Evolutionary conservation across 2,888 invertebrate species (phyloP).

Genomic region (Axea sp.): DNA sequence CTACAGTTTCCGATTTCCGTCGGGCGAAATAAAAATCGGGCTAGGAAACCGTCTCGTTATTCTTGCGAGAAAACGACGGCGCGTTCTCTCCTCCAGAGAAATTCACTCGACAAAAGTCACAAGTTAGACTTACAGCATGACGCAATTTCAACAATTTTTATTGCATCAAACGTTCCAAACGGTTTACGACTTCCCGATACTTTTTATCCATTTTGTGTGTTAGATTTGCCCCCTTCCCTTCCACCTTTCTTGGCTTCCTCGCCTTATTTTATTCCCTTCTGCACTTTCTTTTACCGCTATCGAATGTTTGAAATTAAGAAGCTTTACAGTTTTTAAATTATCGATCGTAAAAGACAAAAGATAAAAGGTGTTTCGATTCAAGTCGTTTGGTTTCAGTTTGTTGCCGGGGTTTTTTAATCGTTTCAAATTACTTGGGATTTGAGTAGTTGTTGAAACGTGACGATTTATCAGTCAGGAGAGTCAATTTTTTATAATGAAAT

Average conservation of each 20-base stretch:
- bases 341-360: slow-evolving; percentile 7
- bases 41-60: slow-evolving; percentile 59
- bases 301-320: slow-evolving; percentile 34
- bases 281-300: background rate
- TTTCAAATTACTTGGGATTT: slow-evolving; percentile 11
- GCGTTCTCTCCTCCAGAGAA: slow-evolving; percentile 27
- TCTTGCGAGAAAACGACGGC: slow-evolving; percentile 59
- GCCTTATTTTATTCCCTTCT: background rate
- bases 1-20: slow-evolving; percentile 65
- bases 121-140: slow-evolving; percentile 55
- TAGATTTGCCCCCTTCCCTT: background rate
- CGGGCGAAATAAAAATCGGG: slow-evolving; percentile 64
- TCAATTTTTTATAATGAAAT: too few species aligned
- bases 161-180: slow-evolving; percentile 57
- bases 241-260: background rate
- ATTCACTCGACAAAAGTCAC: slow-evolving; percentile 56
- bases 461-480: background rate
- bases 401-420: slow-evolving; percentile 12
- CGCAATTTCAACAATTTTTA: slow-evolving; percentile 58
- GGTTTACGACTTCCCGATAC: slow-evolving; percentile 58
- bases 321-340: slow-evolving; percentile 38
- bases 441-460: background rate
- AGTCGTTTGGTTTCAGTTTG: slow-evolving; percentile 1
- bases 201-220: slow-evolving; percentile 28
- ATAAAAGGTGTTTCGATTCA: slow-evolving; percentile 14